phyloP scores from a whole-genome alignment of 64 coral and sea anemone species.

The Dendronephthya gigantea region DNA sequence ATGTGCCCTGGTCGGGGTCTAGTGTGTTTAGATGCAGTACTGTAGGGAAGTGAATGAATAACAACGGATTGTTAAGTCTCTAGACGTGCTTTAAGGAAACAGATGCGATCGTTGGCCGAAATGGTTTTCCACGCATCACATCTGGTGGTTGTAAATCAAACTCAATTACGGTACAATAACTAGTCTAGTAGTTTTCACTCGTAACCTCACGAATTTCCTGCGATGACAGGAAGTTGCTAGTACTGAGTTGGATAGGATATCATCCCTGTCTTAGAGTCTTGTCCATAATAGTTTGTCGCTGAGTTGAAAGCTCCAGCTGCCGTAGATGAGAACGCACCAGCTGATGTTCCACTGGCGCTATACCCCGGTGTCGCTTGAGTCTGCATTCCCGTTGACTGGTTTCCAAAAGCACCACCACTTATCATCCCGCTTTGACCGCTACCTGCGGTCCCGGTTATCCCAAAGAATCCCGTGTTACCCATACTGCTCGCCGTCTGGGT shows the following conservation, averaged over 20 bases:
- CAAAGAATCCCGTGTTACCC: not conserved
- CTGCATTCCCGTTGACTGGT: not conserved
- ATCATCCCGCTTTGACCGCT: not conserved
- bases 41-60: too few species aligned
- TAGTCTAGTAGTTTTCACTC: too few species aligned
- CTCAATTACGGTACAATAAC: too few species aligned
- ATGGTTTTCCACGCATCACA: too few species aligned
- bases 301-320: not conserved
- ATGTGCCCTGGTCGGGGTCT: too few species aligned
- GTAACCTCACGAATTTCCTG: too few species aligned
- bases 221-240: too few species aligned
- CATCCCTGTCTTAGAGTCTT: conserved; percentile 42
- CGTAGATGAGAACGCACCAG: not conserved
- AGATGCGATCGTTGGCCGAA: too few species aligned
- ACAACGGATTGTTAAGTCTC: too few species aligned
- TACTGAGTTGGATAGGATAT: conserved; percentile 39
- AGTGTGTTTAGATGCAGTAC: too few species aligned
- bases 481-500: not conserved
- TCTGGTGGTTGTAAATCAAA: too few species aligned
- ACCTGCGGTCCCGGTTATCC: not conserved
- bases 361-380: not conserved
- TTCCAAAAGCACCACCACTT: not conserved
- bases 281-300: not conserved
- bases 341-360: not conserved
- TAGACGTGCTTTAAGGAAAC: too few species aligned